Evolutionary conservation across 2,888 invertebrate species (phyloP).

Genomic region (Reticulitermes lucifugus): DNA sequence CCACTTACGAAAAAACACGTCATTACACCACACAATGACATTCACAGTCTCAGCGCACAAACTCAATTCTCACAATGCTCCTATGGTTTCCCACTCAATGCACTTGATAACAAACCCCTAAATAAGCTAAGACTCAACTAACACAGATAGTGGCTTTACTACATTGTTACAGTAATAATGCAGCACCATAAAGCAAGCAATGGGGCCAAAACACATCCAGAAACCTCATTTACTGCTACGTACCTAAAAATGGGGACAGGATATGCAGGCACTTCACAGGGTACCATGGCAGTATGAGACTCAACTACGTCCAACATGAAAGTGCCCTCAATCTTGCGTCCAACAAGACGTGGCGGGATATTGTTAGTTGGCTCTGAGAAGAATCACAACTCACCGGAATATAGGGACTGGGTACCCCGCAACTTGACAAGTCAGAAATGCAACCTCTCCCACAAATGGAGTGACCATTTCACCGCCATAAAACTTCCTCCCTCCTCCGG

Average conservation of each 20-base stretch:
- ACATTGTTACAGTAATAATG: no score
- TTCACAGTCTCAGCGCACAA: no score
- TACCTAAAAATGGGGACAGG: slow-evolving; percentile 67
- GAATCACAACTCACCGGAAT: slow-evolving; percentile 60
- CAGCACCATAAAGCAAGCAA: no score
- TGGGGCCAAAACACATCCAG: slow-evolving; percentile 27
- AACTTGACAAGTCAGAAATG: slow-evolving; percentile 66
- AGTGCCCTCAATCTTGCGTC: slow-evolving; percentile 65
- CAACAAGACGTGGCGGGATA: slow-evolving; percentile 69
- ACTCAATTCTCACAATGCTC: no score
- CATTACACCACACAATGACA: no score
- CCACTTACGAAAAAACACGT: no score
- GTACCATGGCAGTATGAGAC: slow-evolving; percentile 62
- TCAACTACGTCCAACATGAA: slow-evolving; percentile 35
- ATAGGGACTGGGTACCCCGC: slow-evolving; percentile 63
- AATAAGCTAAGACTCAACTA: no score
- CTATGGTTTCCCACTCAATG: no score
- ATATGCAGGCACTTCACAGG: slow-evolving; percentile 65
- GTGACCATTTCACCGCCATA: slow-evolving; percentile 59
- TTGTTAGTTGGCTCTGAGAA: slow-evolving; percentile 76
- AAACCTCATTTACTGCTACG: slow-evolving; percentile 50
- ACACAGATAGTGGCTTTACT: no score
- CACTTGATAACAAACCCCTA: no score
- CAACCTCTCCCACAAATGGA: slow-evolving; percentile 57
- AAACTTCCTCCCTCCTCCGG: slow-evolving; percentile 65